Base-by-base conservation (phyloP, 1,140 invertebrate species). In the Drosophila navojoa region DNA sequence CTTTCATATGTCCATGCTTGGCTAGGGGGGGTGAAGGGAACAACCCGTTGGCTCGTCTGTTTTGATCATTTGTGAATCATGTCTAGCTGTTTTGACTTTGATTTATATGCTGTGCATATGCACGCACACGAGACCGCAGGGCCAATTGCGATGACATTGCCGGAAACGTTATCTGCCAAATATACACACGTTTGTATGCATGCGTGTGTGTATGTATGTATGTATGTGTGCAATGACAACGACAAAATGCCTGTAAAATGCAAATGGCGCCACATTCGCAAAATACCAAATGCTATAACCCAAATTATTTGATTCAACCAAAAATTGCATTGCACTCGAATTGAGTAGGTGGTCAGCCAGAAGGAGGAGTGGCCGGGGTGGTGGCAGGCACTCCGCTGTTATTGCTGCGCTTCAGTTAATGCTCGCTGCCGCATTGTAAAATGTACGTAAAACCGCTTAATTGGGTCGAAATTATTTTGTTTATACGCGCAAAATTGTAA, bases 31-130 rank as follows among this genome's bases (percentile, higher is more conserved):
- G 5, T 1, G 1, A 25, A 5, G 10, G 15, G 57, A 7, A 13
- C 4, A 11, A 25, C 19, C n/a, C 27, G 15, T 10, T 15, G 38
- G 38, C 66, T 67, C 74, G 67, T 62, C 74, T 76, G 72, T 82
- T 89, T 80, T 79, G 74, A 89, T 87, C 85, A 82, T 87, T 87
- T 89, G 84, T 80, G 85, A 89, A 89, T 89, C 85, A 89, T 87
- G 82, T 81, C 74, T 63, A 75, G 75, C 78, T 76, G 77, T 80
- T 81, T 66, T 80, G 85, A 87, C 85, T 82, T 89, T 89, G 85
- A 89, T 89, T 89, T 85, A 85, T 85, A 76, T 70, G 77, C 77
- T 64, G 71, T 76, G 71, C 78, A 81, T 84, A 86, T 80, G 75
- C 58, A 74, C 35, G 50, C 55, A 49, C 16, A 49, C 47, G 19